phyloP scores from a whole-genome alignment of 1,140 invertebrate species.

The Tribolium castaneum region DNA sequence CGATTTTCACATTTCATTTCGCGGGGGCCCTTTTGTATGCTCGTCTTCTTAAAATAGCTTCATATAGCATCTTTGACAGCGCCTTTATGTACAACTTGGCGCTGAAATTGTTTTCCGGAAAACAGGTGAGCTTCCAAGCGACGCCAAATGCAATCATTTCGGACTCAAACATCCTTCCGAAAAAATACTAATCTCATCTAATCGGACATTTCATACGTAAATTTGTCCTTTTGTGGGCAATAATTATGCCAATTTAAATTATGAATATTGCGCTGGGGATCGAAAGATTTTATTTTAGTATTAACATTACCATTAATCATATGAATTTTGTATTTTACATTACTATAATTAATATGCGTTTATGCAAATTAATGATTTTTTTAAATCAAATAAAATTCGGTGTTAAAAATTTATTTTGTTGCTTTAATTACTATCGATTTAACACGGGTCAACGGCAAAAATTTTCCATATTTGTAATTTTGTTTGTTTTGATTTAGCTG shows the following conservation, averaged over 20 bases:
- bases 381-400: not conserved
- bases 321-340: not conserved
- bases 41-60: constrained; percentile 40
- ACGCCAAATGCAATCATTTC: not conserved
- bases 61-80: constrained; percentile 43
- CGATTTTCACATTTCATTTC: constrained; percentile 42
- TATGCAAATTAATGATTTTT: not conserved
- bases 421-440: too few species aligned
- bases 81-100: constrained; percentile 37
- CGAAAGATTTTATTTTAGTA: not conserved
- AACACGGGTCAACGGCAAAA: too few species aligned
- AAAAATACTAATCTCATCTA: not conserved
- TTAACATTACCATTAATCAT: not conserved
- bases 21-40: constrained; percentile 24
- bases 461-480: too few species aligned
- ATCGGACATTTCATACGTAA: not conserved
- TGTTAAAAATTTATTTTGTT: too few species aligned
- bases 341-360: not conserved
- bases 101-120: constrained; percentile 23
- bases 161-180: not conserved
- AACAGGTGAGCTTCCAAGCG: not conserved
- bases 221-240: not conserved
- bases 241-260: not conserved
- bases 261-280: not conserved
- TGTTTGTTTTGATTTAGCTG: too few species aligned